Evolutionary conservation across 2,113 vertebrate species (phyloP), one percentile per base, ranked within the genome.

Genomic region (Acrocephalus arundinaceus): DNA sequence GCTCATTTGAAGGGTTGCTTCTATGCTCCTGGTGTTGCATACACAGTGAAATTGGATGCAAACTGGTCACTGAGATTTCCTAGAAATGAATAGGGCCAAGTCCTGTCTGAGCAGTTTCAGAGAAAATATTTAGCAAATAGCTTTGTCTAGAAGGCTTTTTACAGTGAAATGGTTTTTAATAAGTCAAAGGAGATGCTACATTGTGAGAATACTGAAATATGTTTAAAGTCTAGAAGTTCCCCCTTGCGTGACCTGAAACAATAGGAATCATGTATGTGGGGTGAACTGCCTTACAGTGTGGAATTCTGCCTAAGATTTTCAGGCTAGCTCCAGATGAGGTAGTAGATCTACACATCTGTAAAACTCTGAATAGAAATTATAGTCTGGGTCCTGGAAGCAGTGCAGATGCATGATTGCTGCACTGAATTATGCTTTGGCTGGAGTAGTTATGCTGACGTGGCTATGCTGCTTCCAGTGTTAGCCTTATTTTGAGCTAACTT

Each of bases 271-370:
- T 63, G 30, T 77, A 90, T 62, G 63, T 62, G 14, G 71, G 28
- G 31, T 62, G 55, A 68, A 46, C 43, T 3, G 27, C 52, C 35
- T 83, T 37, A 41, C 22, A 86, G 51, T 33, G 51, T 28, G 84
- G 82, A 71, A 90, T 88, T 94, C 88, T 92, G 54, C 76, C 93
- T 76, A 88, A 93, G 72, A 74, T 83, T 97, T 93, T 91, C 79
- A 88, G 51, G 43, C 88, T 77, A 88, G 63, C 59, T 88, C 88
- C 88, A 90, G 85, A 95, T 95, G 96, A 95, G 55, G 68, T 86
- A 77, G 94, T 70, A 74, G 67, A 83, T 90, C 46, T 82, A 76
- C 59, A 84, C 79, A 94, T 94, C 92, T 92, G 83, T 80, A 92
- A 59, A 77, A 43, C 28, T 37, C 63, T 73, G 79, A 90, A 52